Percentiles rank a stretch among this genome's conserved stretches.
Conservation (phyloP, 1,140 invertebrate species). For the Orussus abietinus region DNA sequence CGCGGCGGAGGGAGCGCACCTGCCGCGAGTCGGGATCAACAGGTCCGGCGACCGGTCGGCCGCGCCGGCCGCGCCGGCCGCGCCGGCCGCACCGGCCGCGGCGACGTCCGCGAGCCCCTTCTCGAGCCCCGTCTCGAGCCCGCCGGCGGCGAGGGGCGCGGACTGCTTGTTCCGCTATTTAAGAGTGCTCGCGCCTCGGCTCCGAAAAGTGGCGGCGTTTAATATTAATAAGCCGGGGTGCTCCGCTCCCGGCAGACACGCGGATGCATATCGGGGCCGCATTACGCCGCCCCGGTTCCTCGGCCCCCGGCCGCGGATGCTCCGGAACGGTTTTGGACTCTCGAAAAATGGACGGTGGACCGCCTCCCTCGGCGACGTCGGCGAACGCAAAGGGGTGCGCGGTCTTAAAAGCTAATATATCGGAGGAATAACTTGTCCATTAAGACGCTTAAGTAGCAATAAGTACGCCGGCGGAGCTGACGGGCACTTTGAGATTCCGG, state of each 20-base stretch:
- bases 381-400: constrained; percentile 17
- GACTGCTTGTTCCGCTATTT: constrained; percentile 42
- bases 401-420: constrained; percentile 43
- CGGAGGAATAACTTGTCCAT: constrained; percentile 51
- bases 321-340: constrained; percentile 22
- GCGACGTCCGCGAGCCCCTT: no score
- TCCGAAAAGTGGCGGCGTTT: constrained; percentile 28
- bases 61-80: neutral
- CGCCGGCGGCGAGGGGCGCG: constrained; percentile 21
- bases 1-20: no score
- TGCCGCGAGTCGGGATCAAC: no score
- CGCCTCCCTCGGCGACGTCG: constrained; percentile 13
- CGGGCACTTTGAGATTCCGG: constrained; percentile 40
- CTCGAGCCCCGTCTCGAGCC: no score
- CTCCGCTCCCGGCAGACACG: constrained; percentile 45
- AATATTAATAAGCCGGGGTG: constrained; percentile 46
- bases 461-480: constrained; percentile 46
- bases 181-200: constrained; percentile 26
- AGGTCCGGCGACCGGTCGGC: constrained; percentile 25
- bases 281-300: constrained; percentile 32
- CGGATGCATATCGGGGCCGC: constrained; percentile 48
- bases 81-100: constrained; percentile 4
- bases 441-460: constrained; percentile 49
- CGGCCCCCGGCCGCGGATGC: constrained; percentile 27
- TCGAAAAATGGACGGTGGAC: constrained; percentile 18